These are phyloP conservation scores for Chrysomela aeneicollis DNA, from an alignment of 2,888 invertebrate genomes.

Conservation along the genomic window DNA sequence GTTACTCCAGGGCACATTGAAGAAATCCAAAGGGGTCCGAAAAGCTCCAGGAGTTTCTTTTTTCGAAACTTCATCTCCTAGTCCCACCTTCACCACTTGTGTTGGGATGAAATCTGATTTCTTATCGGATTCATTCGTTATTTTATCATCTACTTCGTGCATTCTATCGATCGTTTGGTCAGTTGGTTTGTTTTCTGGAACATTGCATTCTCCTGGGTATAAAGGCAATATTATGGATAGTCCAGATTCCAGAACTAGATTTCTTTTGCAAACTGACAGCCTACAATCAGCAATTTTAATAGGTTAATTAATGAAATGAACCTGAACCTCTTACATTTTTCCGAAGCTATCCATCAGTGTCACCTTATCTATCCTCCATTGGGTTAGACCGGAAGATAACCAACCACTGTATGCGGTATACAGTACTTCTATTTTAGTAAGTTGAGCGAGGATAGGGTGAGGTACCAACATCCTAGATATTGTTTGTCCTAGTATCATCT, in stretches of 20 bases:
- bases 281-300: too few species aligned
- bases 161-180: slow-evolving; percentile 42
- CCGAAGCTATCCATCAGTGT: slow-evolving; percentile 86
- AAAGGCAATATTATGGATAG: slow-evolving; percentile 76
- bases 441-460: slow-evolving; percentile 83
- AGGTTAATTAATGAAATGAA: too few species aligned
- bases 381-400: slow-evolving; percentile 83
- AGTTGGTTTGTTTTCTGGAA: slow-evolving; percentile 63
- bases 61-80: slow-evolving; percentile 51
- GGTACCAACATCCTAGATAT: slow-evolving; percentile 86
- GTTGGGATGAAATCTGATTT: slow-evolving; percentile 56
- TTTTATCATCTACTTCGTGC: slow-evolving; percentile 33
- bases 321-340: slow-evolving; percentile 66
- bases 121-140: slow-evolving; percentile 30
- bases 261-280: slow-evolving; percentile 81
- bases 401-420: slow-evolving; percentile 92
- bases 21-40: slow-evolving; percentile 62
- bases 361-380: slow-evolving; percentile 84
- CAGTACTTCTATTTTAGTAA: slow-evolving; percentile 75
- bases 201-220: slow-evolving; percentile 79
- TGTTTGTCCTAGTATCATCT: slow-evolving; percentile 74
- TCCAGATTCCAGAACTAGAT: slow-evolving; percentile 77
- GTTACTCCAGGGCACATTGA: slow-evolving; percentile 62
- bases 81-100: slow-evolving; percentile 58
- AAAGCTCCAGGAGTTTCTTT: slow-evolving; percentile 40